Evolutionary conservation across 2,888 invertebrate genomes (phyloP), one percentile per base, ranked within the genome.

Genomic region (Mycalesis mineus): DNA sequence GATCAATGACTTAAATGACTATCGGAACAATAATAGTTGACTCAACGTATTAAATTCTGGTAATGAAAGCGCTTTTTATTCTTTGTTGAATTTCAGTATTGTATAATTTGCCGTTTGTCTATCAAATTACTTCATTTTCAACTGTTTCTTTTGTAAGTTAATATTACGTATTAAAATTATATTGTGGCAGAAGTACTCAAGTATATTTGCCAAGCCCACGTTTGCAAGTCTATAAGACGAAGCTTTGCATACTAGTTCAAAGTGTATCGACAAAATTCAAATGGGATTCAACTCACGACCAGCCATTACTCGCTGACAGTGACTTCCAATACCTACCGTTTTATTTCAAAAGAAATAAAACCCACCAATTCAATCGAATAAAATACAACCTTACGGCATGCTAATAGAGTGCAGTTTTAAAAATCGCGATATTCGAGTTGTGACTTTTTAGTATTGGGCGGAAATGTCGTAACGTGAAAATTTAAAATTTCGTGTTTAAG

Each of bases 401-500:
- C 0, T 1, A 0, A 22, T 62, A 70, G 65, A 48, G 67, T 63
- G 29, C 44, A 64, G 45, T 66, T 61, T 69, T 0, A 29, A 55
- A 53, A 33, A 11, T 2, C 0, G 0, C 0, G 1, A 11, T 3
- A 1, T 13, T 37, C 6, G 13, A 60, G 28, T 64, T 77, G 68
- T 15, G 61, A 39, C 71, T 36, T 75, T 78, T 60, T 58, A 52
- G 14, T 2, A 31, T 2, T 5, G 11, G n/a, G 29, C 2, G 11
- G 52, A 66, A 70, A 73, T 70, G 74, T 74, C 73, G 82, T 87
- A 82, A 86, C 79, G 83, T 80, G 80, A 79, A 88, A 86, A 82
- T 87, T 88, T 86, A 70, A 87, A 88, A 88, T 87, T 86, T 88
- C 74, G 81, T 83, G 81, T 86, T 81, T 86, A 88, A 88, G 87